Conservation (phyloP, 2,797 vertebrate species). For the Bradypodion ventrale region DNA sequence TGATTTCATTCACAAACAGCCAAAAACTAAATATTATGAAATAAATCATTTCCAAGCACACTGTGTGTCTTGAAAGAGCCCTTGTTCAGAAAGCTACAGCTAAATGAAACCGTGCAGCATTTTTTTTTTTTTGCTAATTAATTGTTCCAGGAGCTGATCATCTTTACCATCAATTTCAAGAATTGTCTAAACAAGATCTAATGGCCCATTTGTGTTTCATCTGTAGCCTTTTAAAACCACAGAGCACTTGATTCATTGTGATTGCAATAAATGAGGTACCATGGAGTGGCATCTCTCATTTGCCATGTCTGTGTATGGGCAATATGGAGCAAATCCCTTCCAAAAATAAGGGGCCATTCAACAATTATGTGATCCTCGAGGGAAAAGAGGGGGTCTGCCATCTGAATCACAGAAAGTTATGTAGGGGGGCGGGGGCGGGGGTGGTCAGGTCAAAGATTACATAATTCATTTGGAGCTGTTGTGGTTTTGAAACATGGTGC, state of each 20-base stretch:
- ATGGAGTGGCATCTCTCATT: not conserved
- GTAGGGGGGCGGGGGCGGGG: too few relatives aligned
- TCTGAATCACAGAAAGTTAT: too few relatives aligned
- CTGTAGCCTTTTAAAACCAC: not conserved
- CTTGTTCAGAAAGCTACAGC: not conserved
- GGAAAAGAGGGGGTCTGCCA: too few relatives aligned
- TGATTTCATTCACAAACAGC: not conserved
- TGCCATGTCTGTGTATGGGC: not conserved
- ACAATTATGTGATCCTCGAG: too few relatives aligned
- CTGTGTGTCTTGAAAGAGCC: conserved; percentile 23
- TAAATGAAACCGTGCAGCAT: not conserved
- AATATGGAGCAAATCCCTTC: not conserved
- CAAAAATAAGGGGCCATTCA: too few relatives aligned
- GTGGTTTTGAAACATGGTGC: too few relatives aligned
- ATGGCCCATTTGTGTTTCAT: not conserved
- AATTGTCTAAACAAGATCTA: not conserved
- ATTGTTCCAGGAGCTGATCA: conserved; percentile 1
- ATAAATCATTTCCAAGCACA: conserved; percentile 8
- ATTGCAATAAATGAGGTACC: not conserved
- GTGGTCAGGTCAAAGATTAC: too few relatives aligned
- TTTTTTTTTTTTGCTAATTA: not conserved
- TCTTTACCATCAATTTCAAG: not conserved
- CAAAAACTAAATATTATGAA: conserved; percentile 1
- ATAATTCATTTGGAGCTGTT: too few relatives aligned
- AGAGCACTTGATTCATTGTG: not conserved